Base-by-base conservation (phyloP, 2,888 invertebrate species). In the Meteorus cinctellus region DNA sequence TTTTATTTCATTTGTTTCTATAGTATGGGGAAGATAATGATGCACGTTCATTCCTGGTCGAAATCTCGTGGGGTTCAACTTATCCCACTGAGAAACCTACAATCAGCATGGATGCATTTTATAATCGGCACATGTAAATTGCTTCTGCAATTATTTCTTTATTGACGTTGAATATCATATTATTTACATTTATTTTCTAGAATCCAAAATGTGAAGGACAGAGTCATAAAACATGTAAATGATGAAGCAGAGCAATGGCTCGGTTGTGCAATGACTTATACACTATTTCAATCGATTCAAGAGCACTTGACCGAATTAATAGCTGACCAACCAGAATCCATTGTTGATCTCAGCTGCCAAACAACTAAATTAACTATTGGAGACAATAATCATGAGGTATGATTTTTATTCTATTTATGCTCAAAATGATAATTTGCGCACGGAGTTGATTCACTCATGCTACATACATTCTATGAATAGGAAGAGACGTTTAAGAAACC, bases 181-280 rank as follows among this genome's bases (percentile, higher is more conserved):
- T 0, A 66, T 65, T 12, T 5, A 12, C 12, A 8, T 41, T 51
- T 24, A 10, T 16, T 45, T 80, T 84, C 75, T 82, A 96, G 96
- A 88, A 86, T 94, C 78, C 91, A 92, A 51, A 86, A 91, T 1
- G 93, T 96, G 0, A 97, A 97, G 90, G 90, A 93, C 66, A 94
- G 93, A 86, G 93, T 97, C 77, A 85, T 92, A 14, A 87, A 91
- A 10, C 91, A 92, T 71, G 89, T 96, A 0, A 90, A 91, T 16
- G 90, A 91, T 14, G 96, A 97, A 89, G 96, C 96, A 0, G 94
- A 95, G 59, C 95, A 95, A 83, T 95, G 95, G 92, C 85, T 97
- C 19, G 98, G 97, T 0, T 95, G 95, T 90, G 97, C 97, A 2
- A 97, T 98, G 97, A 98, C 97, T 0, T 98, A 97, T 87, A 96